Evolutionary conservation across 1,140 invertebrate species (phyloP).

Genomic region (Oncopeltus fasciatus): DNA sequence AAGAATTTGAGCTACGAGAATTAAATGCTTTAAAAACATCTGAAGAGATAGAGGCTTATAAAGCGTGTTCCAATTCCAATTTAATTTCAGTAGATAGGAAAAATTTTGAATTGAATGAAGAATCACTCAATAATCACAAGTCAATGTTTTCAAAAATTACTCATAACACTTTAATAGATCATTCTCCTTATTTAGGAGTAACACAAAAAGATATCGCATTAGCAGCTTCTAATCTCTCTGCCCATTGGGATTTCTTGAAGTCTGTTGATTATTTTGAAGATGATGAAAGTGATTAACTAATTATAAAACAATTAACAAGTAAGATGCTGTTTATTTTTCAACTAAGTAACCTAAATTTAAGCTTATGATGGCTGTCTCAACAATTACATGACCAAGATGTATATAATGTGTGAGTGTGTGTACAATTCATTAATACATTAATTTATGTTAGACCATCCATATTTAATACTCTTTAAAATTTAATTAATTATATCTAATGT

Average conservation of each 20-base stretch:
- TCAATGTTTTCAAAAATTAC: background rate
- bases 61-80: background rate
- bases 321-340: no score
- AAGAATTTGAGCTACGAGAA: background rate
- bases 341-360: no score
- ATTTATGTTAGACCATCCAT: no score
- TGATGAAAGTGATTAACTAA: background rate
- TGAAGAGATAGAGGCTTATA: background rate
- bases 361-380: no score
- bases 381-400: no score
- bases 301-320: no score
- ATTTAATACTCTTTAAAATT: no score
- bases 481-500: no score
- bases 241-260: background rate
- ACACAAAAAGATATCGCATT: background rate
- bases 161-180: background rate
- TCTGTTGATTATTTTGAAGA: background rate
- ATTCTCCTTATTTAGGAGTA: background rate
- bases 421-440: no score
- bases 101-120: no score
- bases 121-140: background rate
- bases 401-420: no score
- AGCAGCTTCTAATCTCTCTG: background rate
- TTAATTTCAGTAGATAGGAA: background rate
- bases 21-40: background rate